Evolutionary conservation across 2,888 invertebrate species (phyloP), one percentile per base, ranked within the genome.

Genomic region (Brachypterus glaber): DNA sequence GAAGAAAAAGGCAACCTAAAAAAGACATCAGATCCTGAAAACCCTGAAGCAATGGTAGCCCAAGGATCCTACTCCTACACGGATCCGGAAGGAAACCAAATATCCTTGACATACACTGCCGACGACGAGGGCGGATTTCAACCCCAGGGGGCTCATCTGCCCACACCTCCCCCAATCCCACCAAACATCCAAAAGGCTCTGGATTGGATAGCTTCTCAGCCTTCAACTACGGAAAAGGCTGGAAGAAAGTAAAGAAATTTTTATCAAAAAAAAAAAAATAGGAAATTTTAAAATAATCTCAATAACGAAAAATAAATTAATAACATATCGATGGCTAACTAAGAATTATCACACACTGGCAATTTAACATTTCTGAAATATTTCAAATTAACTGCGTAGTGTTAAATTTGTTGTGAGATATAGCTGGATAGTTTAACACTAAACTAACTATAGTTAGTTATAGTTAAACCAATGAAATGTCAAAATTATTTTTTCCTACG

Each of bases 1-100:
- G 79, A 86, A 58, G 86, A 86, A 65, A 74, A 76, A 11, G 86
- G 86, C 11, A 78, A 81, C 16, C 62, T 86, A 51, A 85, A 85
- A 67, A 79, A 80, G 57, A 77, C 79, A 5, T 73, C 71, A 35
- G 73, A 79, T 33, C 73, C 82, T 1, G 80, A 84, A 45, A 66
- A 73, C 3, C 71, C 71, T 45, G 78, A 80, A 59, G 79, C 79
- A 12, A 75, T 81, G 37, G 68, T 77, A 12, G 77, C 79, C 2
- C 72, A 76, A 52, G 83, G 83, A 15, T 74, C 74, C 1, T 76
- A 70, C 46, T 76, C 77, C 33, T 82, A 81, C 58, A 80, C 79
- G 0, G 79, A 80, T 12, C 78, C 78, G 2, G 81, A 82, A 41
- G 81, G 81, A 40, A 78, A 78, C 39, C 71, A 77, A 30, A 82